phyloP scores from a whole-genome alignment of 2,888 invertebrate species.

The Notodonta dromedarius region DNA sequence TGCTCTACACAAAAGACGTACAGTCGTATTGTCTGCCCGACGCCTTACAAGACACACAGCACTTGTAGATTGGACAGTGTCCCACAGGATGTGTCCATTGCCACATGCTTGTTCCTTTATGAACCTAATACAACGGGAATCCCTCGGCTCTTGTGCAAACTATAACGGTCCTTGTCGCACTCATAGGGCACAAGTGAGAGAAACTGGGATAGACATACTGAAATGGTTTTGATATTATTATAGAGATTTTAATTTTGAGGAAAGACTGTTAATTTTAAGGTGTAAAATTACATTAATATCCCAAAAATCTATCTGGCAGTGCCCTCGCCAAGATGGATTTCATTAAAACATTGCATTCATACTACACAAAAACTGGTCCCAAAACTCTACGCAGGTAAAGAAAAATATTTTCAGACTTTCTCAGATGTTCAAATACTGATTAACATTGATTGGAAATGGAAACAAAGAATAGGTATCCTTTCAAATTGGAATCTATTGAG shows the following conservation, averaged over 20 bases:
- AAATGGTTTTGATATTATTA: background rate
- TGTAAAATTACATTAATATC: no score
- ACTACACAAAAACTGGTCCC: no score
- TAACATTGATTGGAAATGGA: background rate
- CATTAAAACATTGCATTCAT: no score
- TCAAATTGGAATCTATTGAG: background rate
- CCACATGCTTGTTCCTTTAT: constrained; percentile 50
- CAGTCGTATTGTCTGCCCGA: background rate
- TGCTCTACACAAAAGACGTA: background rate
- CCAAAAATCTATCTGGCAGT: no score
- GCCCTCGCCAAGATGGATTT: no score
- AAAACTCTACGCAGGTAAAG: no score
- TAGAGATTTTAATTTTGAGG: no score
- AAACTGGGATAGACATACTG: background rate
- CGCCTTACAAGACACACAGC: constrained; percentile 7
- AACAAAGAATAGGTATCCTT: background rate
- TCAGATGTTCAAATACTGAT: background rate
- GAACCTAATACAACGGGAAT: constrained; percentile 40
- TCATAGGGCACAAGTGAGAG: background rate
- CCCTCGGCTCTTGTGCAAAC: constrained; percentile 31
- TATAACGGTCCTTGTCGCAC: constrained; percentile 22
- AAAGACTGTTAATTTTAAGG: no score
- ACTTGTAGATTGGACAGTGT: constrained; percentile 23
- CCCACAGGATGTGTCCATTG: constrained; percentile 66
- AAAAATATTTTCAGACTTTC: background rate